Conservation (phyloP, 2,888 invertebrate species). For the Pseudococcus longispinus region DNA sequence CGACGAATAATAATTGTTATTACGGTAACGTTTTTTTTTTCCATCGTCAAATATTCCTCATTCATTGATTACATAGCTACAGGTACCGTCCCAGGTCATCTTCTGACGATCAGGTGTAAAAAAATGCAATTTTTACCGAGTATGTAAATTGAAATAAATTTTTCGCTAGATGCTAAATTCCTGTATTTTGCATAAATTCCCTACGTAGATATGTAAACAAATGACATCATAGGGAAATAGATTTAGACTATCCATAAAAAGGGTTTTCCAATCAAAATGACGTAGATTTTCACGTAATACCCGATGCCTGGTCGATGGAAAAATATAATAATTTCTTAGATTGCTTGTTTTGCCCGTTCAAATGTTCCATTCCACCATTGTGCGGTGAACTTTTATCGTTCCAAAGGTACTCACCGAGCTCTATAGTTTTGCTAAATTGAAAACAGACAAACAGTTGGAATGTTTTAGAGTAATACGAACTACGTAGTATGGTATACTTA, state of each 20-base stretch:
- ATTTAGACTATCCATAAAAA: background rate
- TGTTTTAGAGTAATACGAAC: background rate
- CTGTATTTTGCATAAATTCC: background rate
- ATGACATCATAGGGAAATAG: constrained; percentile 4
- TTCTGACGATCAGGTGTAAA: background rate
- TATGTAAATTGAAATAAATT: background rate
- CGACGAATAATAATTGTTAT: constrained; percentile 10
- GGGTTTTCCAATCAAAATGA: background rate
- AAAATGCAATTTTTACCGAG: background rate
- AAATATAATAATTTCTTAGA: background rate
- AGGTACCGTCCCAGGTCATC: background rate
- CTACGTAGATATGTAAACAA: background rate
- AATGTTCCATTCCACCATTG: background rate
- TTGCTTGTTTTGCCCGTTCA: background rate
- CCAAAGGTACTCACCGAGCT: background rate
- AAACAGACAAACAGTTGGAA: background rate
- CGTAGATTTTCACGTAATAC: background rate
- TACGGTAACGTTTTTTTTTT: background rate
- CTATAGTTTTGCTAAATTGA: background rate
- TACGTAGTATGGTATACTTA: background rate
- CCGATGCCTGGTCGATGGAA: background rate
- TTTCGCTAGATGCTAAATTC: background rate
- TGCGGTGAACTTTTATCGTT: background rate
- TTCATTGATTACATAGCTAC: background rate
- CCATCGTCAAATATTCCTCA: background rate